These are phyloP conservation scores for Todiramphus chloris DNA, from an alignment of 2,113 vertebrate genomes.

Conservation along the genomic window DNA sequence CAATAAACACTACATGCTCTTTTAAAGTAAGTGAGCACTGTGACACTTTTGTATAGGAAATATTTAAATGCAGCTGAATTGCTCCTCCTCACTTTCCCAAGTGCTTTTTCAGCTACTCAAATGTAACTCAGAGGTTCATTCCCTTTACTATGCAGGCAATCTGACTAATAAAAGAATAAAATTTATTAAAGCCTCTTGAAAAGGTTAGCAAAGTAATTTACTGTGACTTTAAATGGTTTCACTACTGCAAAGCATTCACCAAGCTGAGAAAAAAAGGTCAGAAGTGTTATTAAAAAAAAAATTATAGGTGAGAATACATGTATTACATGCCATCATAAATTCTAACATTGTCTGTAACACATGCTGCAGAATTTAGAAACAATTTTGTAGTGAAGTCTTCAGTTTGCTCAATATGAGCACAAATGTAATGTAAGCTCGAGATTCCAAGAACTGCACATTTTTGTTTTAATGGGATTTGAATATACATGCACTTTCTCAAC, in stretches of 20 bases:
- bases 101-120: neutral
- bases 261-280: slow-evolving; percentile 36
- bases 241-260: neutral
- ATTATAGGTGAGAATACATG: neutral
- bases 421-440: neutral
- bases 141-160: neutral
- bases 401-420: neutral
- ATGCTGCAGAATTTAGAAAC: neutral
- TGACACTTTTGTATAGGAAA: neutral
- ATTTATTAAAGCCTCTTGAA: neutral
- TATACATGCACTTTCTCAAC: neutral
- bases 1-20: neutral
- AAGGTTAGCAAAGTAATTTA: slow-evolving; percentile 43
- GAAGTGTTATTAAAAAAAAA: neutral
- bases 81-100: neutral
- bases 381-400: neutral
- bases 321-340: neutral
- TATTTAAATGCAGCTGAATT: neutral
- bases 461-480: neutral
- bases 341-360: neutral
- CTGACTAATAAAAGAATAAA: neutral
- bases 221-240: neutral
- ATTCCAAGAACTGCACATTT: neutral
- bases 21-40: neutral
- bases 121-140: neutral